phyloP scores from a whole-genome alignment of 2,113 vertebrate species.

The Sakesphorus luctuosus region DNA sequence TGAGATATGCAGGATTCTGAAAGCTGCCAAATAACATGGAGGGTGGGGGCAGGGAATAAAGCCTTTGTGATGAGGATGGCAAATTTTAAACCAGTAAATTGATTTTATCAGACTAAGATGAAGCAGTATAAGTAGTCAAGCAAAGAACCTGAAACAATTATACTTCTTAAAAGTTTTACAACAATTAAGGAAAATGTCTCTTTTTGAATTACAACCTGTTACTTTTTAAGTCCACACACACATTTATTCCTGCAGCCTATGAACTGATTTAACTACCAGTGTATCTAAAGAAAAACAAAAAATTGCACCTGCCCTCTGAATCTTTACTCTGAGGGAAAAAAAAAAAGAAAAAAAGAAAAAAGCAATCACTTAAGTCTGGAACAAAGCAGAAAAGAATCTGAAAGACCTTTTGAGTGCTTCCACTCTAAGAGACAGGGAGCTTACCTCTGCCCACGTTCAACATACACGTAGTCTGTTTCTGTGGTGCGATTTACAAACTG shows the following conservation, averaged over 20 bases:
- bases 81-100: not conserved
- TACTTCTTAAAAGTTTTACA: not conserved
- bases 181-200: not conserved
- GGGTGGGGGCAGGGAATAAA: not conserved
- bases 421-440: not conserved
- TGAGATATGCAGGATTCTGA: not conserved
- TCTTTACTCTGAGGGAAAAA: not conserved
- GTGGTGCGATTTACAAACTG: constrained; percentile 82
- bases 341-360: not conserved
- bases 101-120: not conserved
- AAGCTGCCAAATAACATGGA: not conserved
- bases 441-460: constrained; percentile 84
- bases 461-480: constrained; percentile 82
- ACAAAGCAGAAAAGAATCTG: not conserved
- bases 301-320: not conserved
- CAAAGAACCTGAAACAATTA: not conserved
- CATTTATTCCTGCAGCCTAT: not conserved
- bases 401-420: not conserved
- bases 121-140: not conserved
- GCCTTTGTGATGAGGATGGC: not conserved
- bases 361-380: not conserved
- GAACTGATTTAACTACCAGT: not conserved
- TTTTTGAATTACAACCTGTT: not conserved
- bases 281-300: not conserved
- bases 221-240: not conserved